A percentile compares a stretch with the other conserved stretches of the same genome.
These are phyloP conservation scores for Drosophila diplacantha DNA, from an alignment of 2,888 invertebrate genomes.

Conservation along the genomic window DNA sequence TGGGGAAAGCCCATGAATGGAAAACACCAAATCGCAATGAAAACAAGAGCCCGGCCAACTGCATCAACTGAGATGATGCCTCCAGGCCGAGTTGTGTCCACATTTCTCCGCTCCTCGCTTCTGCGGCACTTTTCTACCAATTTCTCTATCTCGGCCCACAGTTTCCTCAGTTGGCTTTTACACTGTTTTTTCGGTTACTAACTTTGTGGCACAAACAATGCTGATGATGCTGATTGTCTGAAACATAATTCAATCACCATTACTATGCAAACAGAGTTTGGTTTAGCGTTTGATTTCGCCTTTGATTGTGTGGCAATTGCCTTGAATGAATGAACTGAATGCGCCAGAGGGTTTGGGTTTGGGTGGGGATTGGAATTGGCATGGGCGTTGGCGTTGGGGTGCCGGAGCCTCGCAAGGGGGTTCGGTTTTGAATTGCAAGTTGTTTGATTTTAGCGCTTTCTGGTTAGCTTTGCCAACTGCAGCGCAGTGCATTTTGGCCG, in stretches of 20 bases:
- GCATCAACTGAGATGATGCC: conserved; percentile 25
- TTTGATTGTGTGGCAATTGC: conserved; percentile 51
- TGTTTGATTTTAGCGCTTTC: conserved; percentile 26
- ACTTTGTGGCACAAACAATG: conserved; percentile 64
- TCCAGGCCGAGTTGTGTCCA: conserved; percentile 23
- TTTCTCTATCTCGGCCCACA: conserved; percentile 15
- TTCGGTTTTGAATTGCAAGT: conserved; percentile 31
- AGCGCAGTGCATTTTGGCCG: conserved; percentile 1
- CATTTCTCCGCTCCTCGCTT: not conserved
- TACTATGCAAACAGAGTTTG: conserved; percentile 67
- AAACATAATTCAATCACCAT: conserved; percentile 70
- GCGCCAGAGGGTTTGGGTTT: not conserved
- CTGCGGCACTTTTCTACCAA: conserved; percentile 11
- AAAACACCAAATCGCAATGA: conserved; percentile 41
- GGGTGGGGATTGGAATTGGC: not conserved
- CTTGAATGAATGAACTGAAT: conserved; percentile 40
- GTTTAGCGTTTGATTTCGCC: conserved; percentile 56
- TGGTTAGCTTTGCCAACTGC: conserved; percentile 13
- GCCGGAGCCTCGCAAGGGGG: not conserved
- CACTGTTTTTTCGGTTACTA: conserved; percentile 43
- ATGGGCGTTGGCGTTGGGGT: not conserved
- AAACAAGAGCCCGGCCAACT: conserved; percentile 42
- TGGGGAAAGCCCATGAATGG: conserved; percentile 1
- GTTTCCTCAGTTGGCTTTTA: conserved; percentile 10
- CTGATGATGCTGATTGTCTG: conserved; percentile 70